Evolutionary conservation across 2,888 invertebrate species (phyloP).

Genomic region (Chrysomela aeneicollis): DNA sequence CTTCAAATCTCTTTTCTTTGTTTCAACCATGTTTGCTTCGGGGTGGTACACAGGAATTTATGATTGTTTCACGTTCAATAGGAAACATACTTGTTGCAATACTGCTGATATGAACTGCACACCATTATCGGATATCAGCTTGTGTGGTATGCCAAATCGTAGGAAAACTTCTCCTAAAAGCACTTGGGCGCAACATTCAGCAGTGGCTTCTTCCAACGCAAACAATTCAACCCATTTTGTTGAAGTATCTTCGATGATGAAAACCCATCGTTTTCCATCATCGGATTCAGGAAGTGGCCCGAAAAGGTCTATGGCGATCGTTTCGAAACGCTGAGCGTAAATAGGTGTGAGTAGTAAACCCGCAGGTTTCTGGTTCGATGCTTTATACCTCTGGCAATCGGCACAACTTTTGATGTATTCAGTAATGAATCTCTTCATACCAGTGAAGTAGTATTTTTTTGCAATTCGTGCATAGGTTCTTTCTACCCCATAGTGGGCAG

Average conservation of each 20-base stretch:
- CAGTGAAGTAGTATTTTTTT: slow-evolving; percentile 34
- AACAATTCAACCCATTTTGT: slow-evolving; percentile 16
- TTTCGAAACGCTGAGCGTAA: slow-evolving; percentile 25
- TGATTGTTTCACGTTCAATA: no score
- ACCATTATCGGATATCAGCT: slow-evolving; percentile 5
- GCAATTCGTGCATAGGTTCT: slow-evolving; percentile 30
- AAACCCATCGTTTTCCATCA: not conserved
- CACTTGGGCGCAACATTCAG: not conserved
- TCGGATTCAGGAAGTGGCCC: not conserved
- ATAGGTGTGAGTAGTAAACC: slow-evolving; percentile 24
- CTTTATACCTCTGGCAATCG: no score
- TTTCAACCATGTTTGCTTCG: slow-evolving; percentile 37
- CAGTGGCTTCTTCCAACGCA: not conserved
- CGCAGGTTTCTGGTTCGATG: slow-evolving; percentile 22
- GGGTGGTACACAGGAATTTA: slow-evolving; percentile 39
- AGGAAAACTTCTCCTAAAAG: no score
- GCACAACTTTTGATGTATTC: slow-evolving; percentile 19
- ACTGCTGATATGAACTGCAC: slow-evolving; percentile 3
- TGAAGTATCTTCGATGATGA: not conserved
- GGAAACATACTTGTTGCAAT: slow-evolving; percentile 15
- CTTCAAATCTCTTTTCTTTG: slow-evolving; percentile 50
- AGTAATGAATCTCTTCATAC: slow-evolving; percentile 26
- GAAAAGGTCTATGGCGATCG: slow-evolving; percentile 23
- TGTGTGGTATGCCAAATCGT: slow-evolving; percentile 5
- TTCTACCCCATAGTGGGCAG: slow-evolving; percentile 42